These are phyloP conservation scores for Synanthedon andrenaeformis DNA, from an alignment of 2,888 invertebrate species.

Conservation along the genomic window DNA sequence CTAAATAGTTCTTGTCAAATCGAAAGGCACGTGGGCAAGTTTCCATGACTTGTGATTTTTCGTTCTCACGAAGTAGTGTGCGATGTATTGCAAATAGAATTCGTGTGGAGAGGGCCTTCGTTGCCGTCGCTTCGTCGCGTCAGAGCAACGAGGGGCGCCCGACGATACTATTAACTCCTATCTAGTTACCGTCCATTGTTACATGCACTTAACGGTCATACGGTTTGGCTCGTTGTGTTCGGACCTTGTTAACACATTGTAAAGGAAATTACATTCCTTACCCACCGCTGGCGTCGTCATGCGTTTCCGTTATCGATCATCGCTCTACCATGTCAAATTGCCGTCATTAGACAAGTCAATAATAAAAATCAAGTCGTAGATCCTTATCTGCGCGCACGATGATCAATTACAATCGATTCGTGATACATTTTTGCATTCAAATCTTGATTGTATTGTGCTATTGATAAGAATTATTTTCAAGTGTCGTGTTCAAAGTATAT, in stretches of 20 bases:
- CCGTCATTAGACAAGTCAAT: conserved; percentile 46
- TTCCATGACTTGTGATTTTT: too few species aligned
- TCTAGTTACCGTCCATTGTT: conserved; percentile 59
- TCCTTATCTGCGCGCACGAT: neutral
- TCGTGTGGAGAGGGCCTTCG: too few species aligned
- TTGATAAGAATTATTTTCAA: neutral
- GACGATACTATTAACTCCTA: conserved; percentile 36
- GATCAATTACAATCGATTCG: neutral
- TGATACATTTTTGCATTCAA: neutral
- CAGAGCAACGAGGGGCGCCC: conserved; percentile 32
- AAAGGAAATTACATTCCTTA: conserved; percentile 67
- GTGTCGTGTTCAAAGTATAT: neutral
- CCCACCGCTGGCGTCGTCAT: conserved; percentile 48
- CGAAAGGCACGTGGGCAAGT: too few species aligned
- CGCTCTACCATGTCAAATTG: conserved; percentile 52
- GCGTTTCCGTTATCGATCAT: conserved; percentile 60
- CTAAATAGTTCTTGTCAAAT: too few species aligned
- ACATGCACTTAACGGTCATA: conserved; percentile 65
- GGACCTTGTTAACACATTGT: conserved; percentile 67
- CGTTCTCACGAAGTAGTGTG: too few species aligned
- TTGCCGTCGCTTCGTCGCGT: neutral
- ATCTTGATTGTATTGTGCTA: neutral
- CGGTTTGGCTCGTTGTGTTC: conserved; percentile 37
- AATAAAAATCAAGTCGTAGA: conserved; percentile 14
- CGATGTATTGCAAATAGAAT: too few species aligned